Base-by-base conservation (phyloP, 2,888 invertebrate genomes). In the Luffia ferchaultella region DNA sequence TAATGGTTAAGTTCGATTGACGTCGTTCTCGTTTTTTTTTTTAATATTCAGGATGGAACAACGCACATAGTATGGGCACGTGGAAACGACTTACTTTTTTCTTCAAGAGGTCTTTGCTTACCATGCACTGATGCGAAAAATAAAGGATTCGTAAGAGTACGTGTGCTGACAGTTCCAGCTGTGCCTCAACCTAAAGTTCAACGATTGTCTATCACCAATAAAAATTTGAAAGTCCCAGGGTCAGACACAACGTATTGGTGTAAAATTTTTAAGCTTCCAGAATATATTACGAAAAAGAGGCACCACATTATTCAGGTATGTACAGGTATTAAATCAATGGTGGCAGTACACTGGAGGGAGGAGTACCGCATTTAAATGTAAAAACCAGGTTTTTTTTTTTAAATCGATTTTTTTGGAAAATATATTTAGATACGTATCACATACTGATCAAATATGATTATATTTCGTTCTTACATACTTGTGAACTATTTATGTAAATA, bases 231-330 rank as follows among this genome's bases (percentile, higher is more conserved):
- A 53, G 90, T 99, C 2, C 98, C 98, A 0, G 82, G 85, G 1
- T 84, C 75, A 12, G 97, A 98, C 61, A 99, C 99, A 0, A 98
- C 97, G 0, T 99, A 99, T 67, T 99, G 98, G 98, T 99, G 98
- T 68, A 91, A 91, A 53, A 88, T 97, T 2, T 87, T 92, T 48
- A 90, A 90, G 63, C 72, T 99, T 15, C 95, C 96, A 0, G 82
- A 88, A 3, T 82, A 86, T 51, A 77, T 94, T 45, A 72, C 61
- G 5, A 62, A 80, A 53, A 87, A 87, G 51, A 88, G 89, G 62
- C 96, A 95, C 69, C 93, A 94, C 64, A 89, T 97, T 51, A 86
- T 95, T 44, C 89, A 92, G 87, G 88, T 87, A 68, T 52, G 52
- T 40, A 16, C 16, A 7, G 15, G 15, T 40, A 9, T 9, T 15